Evolutionary conservation across 2,797 vertebrate genomes (phyloP), one percentile per base, ranked within the genome.

Genomic region (Melanotaenia maccullochi): DNA sequence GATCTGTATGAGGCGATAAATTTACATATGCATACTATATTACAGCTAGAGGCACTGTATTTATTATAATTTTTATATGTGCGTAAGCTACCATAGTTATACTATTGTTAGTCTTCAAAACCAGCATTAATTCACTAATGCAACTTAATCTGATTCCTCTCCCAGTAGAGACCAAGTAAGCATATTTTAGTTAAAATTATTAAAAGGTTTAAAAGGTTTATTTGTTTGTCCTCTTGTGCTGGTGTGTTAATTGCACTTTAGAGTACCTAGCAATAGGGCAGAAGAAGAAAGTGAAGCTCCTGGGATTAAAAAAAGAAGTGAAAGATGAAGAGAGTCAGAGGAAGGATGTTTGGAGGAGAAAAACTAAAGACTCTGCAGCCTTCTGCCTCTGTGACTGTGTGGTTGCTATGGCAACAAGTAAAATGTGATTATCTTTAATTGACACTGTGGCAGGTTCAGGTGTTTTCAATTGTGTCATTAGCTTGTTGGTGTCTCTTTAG

Each of bases 381-480:
- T 87, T 90, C 88, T 91, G 87, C 78, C 78, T 89, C 80, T 89
- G 75, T 89, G 85, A 85, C 78, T 86, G 87, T 81, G 82, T 88
- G 85, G 92, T 94, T 93, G 89, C 93, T 90, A 90, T 90, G 90
- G 92, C 88, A 94, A 95, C 93, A 87, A 83, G 85, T 91, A 90
- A 93, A 93, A 93, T 89, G 89, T 86, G 75, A 93, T 93, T 90
- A 91, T 91, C 82, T 91, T 90, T 93, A 94, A 93, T 93, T 94
- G 92, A 92, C 91, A 90, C 87, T 83, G 83, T 91, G 84, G 89
- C 87, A 90, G 84, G 89, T 93, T 94, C 90, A 94, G 91, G 93
- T 94, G 91, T 93, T 92, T 93, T 93, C 90, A 87, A 81, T 90
- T 90, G 86, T 87, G 78, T 90, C 81, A 76, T 85, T 84, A 86